phyloP scores from a whole-genome alignment of 2,113 vertebrate species.

The Mixornis gularis region DNA sequence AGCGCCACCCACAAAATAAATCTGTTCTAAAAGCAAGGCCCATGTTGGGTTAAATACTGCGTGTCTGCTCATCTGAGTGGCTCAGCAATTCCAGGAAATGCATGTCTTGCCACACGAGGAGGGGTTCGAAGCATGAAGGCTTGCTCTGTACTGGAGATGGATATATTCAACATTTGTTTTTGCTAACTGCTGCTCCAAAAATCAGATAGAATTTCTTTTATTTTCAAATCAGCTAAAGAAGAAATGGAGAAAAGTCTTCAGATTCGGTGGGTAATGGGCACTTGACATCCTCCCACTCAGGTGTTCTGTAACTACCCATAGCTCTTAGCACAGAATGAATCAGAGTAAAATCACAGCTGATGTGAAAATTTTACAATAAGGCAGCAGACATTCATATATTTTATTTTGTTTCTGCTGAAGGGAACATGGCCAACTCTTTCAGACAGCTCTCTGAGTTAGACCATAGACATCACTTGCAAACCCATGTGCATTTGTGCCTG shows the following conservation, averaged over 20 bases:
- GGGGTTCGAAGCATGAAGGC: neutral
- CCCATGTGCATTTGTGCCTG: neutral
- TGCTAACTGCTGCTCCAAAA: neutral
- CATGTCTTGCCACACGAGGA: neutral
- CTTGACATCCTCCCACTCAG: neutral
- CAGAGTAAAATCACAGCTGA: neutral
- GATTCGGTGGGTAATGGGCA: neutral
- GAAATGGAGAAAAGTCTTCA: neutral
- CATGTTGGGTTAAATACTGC: neutral
- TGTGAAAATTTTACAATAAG: neutral
- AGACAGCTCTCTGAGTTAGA: neutral
- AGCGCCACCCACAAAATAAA: neutral
- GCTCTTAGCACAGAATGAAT: neutral
- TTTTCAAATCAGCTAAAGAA: neutral
- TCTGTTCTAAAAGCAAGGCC: neutral
- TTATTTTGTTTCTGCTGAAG: neutral
- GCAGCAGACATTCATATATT: neutral
- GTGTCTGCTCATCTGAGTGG: neutral
- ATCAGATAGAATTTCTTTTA: neutral
- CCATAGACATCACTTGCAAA: neutral
- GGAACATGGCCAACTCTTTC: neutral
- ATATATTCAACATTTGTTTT: neutral
- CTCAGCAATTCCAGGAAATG: neutral
- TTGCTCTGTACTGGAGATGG: rapidly evolving
- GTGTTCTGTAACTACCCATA: neutral